Conservation (phyloP, 2,797 vertebrate genomes). For the Sebastolobus alascanus region DNA sequence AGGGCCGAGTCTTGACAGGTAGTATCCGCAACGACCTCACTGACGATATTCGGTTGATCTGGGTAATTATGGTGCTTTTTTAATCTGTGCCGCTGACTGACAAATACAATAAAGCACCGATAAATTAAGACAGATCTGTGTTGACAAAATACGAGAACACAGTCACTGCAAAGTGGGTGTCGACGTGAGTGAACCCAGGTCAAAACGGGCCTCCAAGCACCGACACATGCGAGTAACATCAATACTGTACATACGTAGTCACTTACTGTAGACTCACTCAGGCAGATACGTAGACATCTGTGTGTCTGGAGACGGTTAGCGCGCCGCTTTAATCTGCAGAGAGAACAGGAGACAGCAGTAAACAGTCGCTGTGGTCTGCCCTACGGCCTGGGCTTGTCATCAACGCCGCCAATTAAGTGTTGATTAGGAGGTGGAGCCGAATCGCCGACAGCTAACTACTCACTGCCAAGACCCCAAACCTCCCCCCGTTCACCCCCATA, state of each 20-base stretch:
- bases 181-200: conserved; percentile 33
- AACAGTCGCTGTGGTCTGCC: conserved; percentile 58
- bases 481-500: conserved; percentile 7
- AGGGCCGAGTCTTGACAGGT: conserved; percentile 51
- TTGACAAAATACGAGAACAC: conserved; percentile 40
- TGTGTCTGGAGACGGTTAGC: conserved; percentile 22
- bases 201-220: conserved; percentile 21
- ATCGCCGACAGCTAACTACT: conserved; percentile 64
- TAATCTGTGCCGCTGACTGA: conserved; percentile 51
- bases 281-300: background rate
- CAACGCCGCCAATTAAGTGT: conserved; percentile 78
- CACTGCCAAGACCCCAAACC: conserved; percentile 52
- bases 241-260: background rate
- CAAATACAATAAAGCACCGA: conserved; percentile 11
- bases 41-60: conserved; percentile 36
- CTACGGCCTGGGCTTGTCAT: conserved; percentile 57
- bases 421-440: conserved; percentile 73
- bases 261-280: background rate
- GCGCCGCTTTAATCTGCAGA: conserved; percentile 28
- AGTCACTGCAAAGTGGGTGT: conserved; percentile 1
- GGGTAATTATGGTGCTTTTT: conserved; percentile 37
- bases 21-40: conserved; percentile 44
- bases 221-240: background rate
- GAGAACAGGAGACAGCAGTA: conserved; percentile 47
- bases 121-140: conserved; percentile 10